Base-by-base conservation (phyloP, 2,888 invertebrate genomes). In the Nephrotoma flavescens region DNA sequence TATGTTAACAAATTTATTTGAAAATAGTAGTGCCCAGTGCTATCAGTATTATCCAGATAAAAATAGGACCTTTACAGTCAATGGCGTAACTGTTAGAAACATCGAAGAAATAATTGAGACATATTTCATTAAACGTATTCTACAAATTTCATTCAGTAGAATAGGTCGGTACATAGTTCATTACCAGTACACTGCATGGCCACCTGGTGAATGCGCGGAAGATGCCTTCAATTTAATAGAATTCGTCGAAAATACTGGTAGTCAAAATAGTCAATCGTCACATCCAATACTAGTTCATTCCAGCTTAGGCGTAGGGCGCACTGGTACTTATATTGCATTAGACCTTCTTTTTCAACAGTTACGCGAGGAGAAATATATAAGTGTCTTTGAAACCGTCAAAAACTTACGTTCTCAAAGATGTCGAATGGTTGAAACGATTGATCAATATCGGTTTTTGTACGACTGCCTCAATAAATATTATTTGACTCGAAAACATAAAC, bases 261-360 rank as follows among this genome's bases (percentile, higher is more conserved):
- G 41, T 6, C 12, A 41, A 83, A 41, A 12, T 1, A 1, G n/a
- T 42, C 93, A 93, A 52, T 92, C 94, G 87, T 92, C 92, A n/a
- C 5, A 57, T 15, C 93, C 94, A 41, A 93, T 94, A 86, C 92
- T 95, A 12, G 93, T 86, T 44, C 88, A 84, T 88, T 90, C 90
- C 90, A 95, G 96, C 89, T 96, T 96, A 89, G 96, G 96, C 31
- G 95, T 96, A 85, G 96, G 96, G 7, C 92, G 96, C 87, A 96
- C 96, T 11, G 96, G 96, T 1, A 96, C 96, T 0, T 93, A 95
- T 88, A 95, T 96, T 88, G 94, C 94, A 0, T 92, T 95, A 86
- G 95, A 96, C 89, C 93, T 95, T 88, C 92, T 96, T 86, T 92
- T 95, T 89, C 95, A 95, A 90, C 93, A 94, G 87, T 91, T 95